phyloP scores from a whole-genome alignment of 2,888 invertebrate species.

The Entomobrya multifasciata region DNA sequence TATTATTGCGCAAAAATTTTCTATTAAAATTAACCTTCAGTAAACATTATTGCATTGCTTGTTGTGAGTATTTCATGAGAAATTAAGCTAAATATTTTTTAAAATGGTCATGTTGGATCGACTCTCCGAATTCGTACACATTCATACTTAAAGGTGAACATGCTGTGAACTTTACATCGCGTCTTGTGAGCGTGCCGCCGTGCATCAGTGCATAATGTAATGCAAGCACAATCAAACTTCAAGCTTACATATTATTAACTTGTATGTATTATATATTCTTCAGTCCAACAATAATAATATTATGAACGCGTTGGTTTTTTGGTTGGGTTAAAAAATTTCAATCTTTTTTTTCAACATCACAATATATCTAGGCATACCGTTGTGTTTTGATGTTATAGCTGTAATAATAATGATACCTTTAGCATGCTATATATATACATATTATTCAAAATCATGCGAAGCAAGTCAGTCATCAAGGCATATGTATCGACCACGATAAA shows the following conservation, averaged over 20 bases:
- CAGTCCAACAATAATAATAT: slow-evolving; percentile 12
- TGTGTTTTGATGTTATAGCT: background rate
- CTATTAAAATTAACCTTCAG: no score
- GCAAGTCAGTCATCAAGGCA: background rate
- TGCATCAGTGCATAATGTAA: slow-evolving; percentile 21
- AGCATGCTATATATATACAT: no score
- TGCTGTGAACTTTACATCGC: background rate
- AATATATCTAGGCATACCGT: slow-evolving; percentile 3
- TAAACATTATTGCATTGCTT: no score
- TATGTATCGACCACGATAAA: slow-evolving; percentile 12
- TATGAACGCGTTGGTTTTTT: slow-evolving; percentile 18
- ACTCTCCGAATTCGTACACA: slow-evolving; percentile 15
- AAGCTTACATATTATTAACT: no score
- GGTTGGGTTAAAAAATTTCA: background rate
- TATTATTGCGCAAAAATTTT: no score
- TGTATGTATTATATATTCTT: background rate
- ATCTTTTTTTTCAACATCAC: background rate
- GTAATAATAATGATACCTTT: slow-evolving; percentile 1
- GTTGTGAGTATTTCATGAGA: no score
- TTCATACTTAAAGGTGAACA: background rate
- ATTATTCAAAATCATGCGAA: no score
- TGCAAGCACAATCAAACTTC: background rate
- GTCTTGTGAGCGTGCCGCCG: slow-evolving; percentile 24
- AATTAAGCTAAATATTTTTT: no score
- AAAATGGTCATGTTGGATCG: background rate